Conservation (phyloP, 2,888 invertebrate species). For the Steinernema carpocapsae region DNA sequence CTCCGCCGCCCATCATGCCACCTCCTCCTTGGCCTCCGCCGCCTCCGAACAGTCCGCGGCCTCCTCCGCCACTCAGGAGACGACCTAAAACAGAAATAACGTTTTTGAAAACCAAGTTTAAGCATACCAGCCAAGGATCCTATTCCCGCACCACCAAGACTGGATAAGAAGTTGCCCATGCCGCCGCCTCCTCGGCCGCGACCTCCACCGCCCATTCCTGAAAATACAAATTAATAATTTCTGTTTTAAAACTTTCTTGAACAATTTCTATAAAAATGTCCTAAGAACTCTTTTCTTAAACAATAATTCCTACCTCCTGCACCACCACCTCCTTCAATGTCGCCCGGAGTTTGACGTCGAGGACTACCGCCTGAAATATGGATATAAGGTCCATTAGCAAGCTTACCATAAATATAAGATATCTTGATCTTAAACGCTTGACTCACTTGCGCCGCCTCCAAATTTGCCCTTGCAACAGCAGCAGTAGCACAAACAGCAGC, state of each 20-base stretch:
- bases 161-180: constrained; percentile 43
- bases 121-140: constrained; percentile 48
- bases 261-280: no score
- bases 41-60: constrained; percentile 38
- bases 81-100: no score
- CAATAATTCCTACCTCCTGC: no score
- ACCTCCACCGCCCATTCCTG: constrained; percentile 2
- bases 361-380: no score
- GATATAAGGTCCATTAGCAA: no score
- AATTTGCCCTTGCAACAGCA: constrained; percentile 57
- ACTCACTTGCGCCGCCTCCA: no score
- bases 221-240: no score
- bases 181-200: constrained; percentile 11
- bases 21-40: constrained; percentile 37
- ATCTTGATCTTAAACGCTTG: no score
- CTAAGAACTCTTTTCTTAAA: no score
- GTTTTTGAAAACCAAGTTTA: no score
- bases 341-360: constrained; percentile 36
- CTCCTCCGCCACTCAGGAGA: constrained; percentile 38
- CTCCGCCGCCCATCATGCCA: constrained; percentile 38
- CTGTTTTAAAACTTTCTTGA: no score
- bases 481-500: constrained; percentile 63
- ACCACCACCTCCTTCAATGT: constrained; percentile 11
- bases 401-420: no score
- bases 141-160: constrained; percentile 50